Percentiles rank a stretch among this genome's conserved stretches.
phyloP scores from a whole-genome alignment of 1,140 invertebrate genomes.

The Drosophila seguyi region DNA sequence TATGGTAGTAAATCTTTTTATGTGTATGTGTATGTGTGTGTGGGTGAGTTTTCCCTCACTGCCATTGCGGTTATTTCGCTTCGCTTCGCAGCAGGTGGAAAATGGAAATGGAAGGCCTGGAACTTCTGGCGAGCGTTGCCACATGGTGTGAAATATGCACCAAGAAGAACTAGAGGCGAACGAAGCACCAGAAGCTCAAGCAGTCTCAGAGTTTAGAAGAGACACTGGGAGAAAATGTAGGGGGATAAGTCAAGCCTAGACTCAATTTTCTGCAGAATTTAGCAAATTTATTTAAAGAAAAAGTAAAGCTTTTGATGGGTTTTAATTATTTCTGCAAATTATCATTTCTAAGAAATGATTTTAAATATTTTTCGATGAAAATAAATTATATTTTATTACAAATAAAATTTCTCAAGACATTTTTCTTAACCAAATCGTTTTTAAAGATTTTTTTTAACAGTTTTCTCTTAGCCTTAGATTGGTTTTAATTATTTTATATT shows the following conservation, averaged over 20 bases:
- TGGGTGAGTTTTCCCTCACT: slow-evolving; percentile 9
- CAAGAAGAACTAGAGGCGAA: slow-evolving; percentile 34
- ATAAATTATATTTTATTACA: no score
- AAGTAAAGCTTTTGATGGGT: neutral
- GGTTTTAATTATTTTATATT: no score
- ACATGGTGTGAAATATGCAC: slow-evolving; percentile 82
- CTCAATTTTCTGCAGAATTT: neutral
- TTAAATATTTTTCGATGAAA: neutral
- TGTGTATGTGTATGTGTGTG: slow-evolving; percentile 45
- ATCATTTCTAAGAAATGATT: neutral
- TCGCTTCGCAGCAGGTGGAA: slow-evolving; percentile 42
- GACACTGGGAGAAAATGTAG: neutral
- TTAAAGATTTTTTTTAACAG: no score
- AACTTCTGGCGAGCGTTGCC: slow-evolving; percentile 67
- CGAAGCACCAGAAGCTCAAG: slow-evolving; percentile 8
- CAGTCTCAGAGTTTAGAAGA: slow-evolving; percentile 1
- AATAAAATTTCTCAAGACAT: no score
- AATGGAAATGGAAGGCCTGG: slow-evolving; percentile 21
- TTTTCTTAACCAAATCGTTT: no score
- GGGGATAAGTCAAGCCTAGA: no score
- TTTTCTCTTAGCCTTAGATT: no score
- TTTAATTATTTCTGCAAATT: neutral
- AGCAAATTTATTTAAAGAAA: no score
- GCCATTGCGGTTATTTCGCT: slow-evolving; percentile 73
- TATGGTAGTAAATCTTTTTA: slow-evolving; percentile 78